Evolutionary conservation across 2,113 vertebrate species (phyloP), one percentile per base, ranked within the genome.

Genomic region (Mugil cephalus): DNA sequence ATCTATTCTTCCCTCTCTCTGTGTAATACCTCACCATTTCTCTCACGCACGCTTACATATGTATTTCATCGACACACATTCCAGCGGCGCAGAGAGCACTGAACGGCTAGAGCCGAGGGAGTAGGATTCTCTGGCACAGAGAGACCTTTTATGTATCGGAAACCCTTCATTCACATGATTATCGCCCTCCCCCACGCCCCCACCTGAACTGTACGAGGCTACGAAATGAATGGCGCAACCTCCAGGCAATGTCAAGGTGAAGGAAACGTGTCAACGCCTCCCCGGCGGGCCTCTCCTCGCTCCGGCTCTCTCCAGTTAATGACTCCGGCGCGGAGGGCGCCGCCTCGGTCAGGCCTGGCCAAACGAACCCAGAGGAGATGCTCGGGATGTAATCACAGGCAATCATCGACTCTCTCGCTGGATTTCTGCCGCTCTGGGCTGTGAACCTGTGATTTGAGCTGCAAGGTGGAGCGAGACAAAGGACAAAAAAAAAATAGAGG

Each of bases 231-330:
- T 71, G 75, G 59, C 58, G 42, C 74, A 86, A 90, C 90, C 88
- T 88, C 85, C 76, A 80, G 91, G 90, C 83, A 69, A 82, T 83
- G 88, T 90, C 87, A 89, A 91, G 90, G 90, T 90, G 84, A 91
- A 78, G 75, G 82, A 83, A 80, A 89, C 72, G 69, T 85, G 84
- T 89, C 88, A 72, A 63, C 48, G 36, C 58, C 75, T 85, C 90
- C 81, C 81, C 21, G 17, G 76, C 69, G 84, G 79, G 82, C 69
- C 63, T 76, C 67, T 74, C 79, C 68, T 74, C 52, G 48, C 78
- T 76, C 64, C 9, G 3, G 14, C 63, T 84, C 79, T 83, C 87
- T 79, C 78, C 60, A 59, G 59, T 91, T 91, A 91, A 90, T 89
- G 86, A 87, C 76, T 82, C 2, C 7, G 83, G 61, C 4, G 66